phyloP scores from a whole-genome alignment of 2,797 vertebrate genomes.

The Anabacerthia variegaticeps region DNA sequence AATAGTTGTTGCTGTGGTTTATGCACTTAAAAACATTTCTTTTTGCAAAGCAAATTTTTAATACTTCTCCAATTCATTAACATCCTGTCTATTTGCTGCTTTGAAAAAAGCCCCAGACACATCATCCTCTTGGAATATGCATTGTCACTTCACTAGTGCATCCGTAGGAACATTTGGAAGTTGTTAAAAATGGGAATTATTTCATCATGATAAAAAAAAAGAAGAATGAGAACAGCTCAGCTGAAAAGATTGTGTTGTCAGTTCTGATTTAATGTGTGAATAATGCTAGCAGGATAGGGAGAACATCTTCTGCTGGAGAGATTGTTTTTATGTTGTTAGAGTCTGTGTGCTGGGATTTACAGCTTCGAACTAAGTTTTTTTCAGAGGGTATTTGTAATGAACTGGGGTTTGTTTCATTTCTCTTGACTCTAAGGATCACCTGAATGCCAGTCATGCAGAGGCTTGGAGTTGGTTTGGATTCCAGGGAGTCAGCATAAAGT shows the following conservation, averaged over 20 bases:
- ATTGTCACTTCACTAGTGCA: not conserved
- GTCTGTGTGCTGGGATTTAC: slow-evolving; percentile 30
- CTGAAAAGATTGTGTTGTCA: slow-evolving; percentile 57
- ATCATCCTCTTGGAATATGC: not conserved
- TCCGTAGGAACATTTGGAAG: not conserved
- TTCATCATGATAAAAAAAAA: slow-evolving; percentile 47
- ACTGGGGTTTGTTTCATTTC: not conserved
- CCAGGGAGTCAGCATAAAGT: not conserved
- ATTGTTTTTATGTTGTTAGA: slow-evolving; percentile 29
- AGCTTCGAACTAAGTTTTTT: not conserved
- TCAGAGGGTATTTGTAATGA: not conserved
- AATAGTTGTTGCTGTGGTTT: not conserved
- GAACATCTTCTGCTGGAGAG: slow-evolving; percentile 20
- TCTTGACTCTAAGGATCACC: not conserved
- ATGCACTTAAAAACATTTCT: slow-evolving; percentile 20
- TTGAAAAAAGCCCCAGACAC: not conserved
- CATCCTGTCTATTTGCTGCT: not conserved
- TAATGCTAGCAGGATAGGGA: slow-evolving; percentile 10
- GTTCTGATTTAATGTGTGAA: slow-evolving; percentile 66
- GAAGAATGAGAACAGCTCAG: slow-evolving; percentile 49
- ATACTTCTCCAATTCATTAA: slow-evolving; percentile 33
- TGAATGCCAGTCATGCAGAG: not conserved
- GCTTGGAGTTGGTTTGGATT: not conserved
- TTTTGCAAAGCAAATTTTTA: slow-evolving; percentile 3
- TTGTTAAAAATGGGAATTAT: slow-evolving; percentile 58